Conservation (phyloP, 2,888 invertebrate species). For the Phlogophora meticulosa region DNA sequence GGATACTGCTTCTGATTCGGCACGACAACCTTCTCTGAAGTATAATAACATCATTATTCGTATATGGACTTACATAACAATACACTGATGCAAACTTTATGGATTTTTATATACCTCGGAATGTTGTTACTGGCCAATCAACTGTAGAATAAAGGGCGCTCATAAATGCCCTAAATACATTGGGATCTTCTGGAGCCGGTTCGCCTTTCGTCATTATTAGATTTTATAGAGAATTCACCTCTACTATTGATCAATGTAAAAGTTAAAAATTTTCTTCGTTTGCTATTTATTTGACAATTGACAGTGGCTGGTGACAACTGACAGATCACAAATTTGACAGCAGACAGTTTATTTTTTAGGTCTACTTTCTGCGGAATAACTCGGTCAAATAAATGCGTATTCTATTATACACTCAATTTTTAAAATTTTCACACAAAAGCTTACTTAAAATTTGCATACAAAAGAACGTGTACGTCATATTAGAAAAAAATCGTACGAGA, state of each 20-base stretch:
- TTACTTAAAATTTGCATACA: no score
- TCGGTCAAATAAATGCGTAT: no score
- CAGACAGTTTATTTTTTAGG: no score
- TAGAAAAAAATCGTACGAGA: no score
- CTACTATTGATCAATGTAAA: constrained; percentile 10
- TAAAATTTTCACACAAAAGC: no score
- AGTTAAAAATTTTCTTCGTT: not conserved
- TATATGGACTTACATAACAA: constrained; percentile 82
- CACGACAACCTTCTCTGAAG: constrained; percentile 95
- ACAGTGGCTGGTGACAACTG: not conserved
- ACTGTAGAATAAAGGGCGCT: constrained; percentile 90
- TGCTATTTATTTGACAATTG: constrained; percentile 23
- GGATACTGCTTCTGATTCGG: constrained; percentile 96
- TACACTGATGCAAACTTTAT: constrained; percentile 50
- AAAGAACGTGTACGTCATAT: no score
- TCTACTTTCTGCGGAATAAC: no score
- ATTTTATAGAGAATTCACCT: constrained; percentile 17
- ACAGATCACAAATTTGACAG: no score
- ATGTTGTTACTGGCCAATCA: constrained; percentile 94
- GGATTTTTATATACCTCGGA: constrained; percentile 93
- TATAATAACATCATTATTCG: constrained; percentile 62
- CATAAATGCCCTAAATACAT: constrained; percentile 90
- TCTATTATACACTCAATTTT: no score
- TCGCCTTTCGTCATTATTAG: constrained; percentile 67
- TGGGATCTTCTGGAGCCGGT: constrained; percentile 70